These are phyloP conservation scores for Sinocyclocheilus anshuiensis DNA, from an alignment of 2,113 vertebrate species.

Conservation along the genomic window DNA sequence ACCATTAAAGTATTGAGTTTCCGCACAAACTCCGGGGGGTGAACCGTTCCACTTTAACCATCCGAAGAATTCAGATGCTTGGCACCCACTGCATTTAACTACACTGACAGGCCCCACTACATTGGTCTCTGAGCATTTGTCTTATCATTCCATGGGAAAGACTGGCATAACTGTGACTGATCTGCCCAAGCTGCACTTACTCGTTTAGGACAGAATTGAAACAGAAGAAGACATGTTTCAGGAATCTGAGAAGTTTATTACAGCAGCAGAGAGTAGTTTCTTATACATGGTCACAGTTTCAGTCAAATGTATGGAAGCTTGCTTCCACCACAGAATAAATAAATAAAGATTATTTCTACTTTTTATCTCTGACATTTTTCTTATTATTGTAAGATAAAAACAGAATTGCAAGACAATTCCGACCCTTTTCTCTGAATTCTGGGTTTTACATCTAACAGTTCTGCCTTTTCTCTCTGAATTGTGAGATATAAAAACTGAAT, in stretches of 20 bases:
- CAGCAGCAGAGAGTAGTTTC: slow-evolving; percentile 29
- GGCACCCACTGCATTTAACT: slow-evolving; percentile 37
- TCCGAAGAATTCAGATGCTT: slow-evolving; percentile 46
- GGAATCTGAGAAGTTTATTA: slow-evolving; percentile 50
- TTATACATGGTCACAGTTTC: neutral
- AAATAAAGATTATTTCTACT: too few species aligned
- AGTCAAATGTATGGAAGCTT: neutral
- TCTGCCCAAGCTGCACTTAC: slow-evolving; percentile 18
- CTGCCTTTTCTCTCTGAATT: too few species aligned
- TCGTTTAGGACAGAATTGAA: neutral
- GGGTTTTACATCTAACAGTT: too few species aligned
- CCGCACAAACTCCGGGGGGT: slow-evolving; percentile 26
- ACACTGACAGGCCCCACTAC: too few species aligned
- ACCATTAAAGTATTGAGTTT: slow-evolving; percentile 52
- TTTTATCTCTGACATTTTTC: neutral
- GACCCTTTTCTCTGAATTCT: too few species aligned
- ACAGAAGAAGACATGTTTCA: slow-evolving; percentile 32
- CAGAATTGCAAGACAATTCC: too few species aligned
- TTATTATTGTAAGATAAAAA: neutral
- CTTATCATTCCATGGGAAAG: slow-evolving; percentile 51
- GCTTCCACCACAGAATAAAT: neutral
- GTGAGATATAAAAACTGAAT: too few species aligned
- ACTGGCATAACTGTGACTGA: slow-evolving; percentile 33
- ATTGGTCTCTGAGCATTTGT: slow-evolving; percentile 48
- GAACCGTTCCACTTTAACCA: slow-evolving; percentile 34